Conservation (phyloP, 2,888 invertebrate species). For the Orchestes rusci region DNA sequence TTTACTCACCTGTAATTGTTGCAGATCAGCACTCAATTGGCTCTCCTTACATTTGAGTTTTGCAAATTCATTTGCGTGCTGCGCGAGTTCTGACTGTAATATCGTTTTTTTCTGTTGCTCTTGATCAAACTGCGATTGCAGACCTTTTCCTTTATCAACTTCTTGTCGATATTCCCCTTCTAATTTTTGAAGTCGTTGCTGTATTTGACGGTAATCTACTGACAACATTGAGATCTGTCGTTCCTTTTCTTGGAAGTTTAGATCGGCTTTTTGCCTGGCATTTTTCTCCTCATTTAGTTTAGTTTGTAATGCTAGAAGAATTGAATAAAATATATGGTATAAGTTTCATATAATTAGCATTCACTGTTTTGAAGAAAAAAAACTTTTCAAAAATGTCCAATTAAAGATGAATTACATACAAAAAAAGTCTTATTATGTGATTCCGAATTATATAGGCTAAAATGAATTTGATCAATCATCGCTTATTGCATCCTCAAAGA, state of each 20-base stretch:
- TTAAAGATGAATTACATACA: too few relatives aligned
- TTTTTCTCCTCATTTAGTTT: constrained; percentile 88
- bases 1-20: constrained; percentile 46
- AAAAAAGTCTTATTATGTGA: too few relatives aligned
- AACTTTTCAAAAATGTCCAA: too few relatives aligned
- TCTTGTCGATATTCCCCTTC: constrained; percentile 90
- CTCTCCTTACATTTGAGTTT: constrained; percentile 65
- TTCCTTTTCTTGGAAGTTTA: constrained; percentile 84
- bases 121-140: constrained; percentile 84
- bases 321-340: too few relatives aligned
- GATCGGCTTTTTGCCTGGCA: constrained; percentile 78
- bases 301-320: constrained; percentile 69
- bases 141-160: constrained; percentile 73
- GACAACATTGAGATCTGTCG: constrained; percentile 90
- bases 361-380: too few relatives aligned
- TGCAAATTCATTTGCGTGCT: constrained; percentile 62
- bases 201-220: constrained; percentile 92
- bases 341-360: too few relatives aligned
- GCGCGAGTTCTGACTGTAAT: constrained; percentile 73
- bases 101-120: constrained; percentile 81
- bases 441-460: too few relatives aligned
- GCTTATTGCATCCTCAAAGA: background rate
- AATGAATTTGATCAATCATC: background rate
- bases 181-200: constrained; percentile 79
- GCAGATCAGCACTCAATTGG: constrained; percentile 62